Conservation (phyloP, 2,888 invertebrate genomes). For the Hyposoter didymator region DNA sequence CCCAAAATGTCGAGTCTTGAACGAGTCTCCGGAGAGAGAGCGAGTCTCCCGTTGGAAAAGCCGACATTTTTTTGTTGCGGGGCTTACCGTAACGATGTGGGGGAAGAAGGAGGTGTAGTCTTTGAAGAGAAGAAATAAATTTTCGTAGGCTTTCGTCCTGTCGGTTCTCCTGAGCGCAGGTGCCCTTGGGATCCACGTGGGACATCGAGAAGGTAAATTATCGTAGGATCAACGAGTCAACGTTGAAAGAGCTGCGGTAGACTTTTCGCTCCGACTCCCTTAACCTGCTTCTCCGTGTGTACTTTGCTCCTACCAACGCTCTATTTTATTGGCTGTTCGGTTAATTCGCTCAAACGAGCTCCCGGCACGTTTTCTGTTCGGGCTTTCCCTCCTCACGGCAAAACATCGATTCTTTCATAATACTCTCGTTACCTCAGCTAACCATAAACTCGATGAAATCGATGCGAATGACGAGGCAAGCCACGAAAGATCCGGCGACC, state of each 20-base stretch:
- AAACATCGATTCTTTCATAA: background rate
- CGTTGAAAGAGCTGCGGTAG: background rate
- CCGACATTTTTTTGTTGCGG: conserved; percentile 17
- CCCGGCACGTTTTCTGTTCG: conserved; percentile 40
- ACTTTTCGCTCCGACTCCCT: background rate
- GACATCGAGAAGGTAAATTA: conserved; percentile 63
- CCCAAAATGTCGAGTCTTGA: conserved; percentile 20
- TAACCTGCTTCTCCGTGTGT: background rate
- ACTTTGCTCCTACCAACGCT: background rate
- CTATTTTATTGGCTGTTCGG: conserved; percentile 26
- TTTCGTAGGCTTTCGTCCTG: conserved; percentile 47
- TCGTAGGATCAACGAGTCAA: conserved; percentile 51
- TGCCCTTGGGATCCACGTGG: conserved; percentile 47
- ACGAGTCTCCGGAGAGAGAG: background rate
- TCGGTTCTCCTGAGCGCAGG: conserved; percentile 44
- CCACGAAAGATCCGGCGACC: conserved; percentile 3
- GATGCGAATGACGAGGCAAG: background rate
- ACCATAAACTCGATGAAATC: conserved; percentile 13
- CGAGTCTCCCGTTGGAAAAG: background rate
- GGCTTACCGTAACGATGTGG: conserved; percentile 13
- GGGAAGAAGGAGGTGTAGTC: background rate
- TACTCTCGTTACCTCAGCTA: conserved; percentile 10
- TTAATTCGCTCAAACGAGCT: conserved; percentile 45
- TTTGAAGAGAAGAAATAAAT: conserved; percentile 10
- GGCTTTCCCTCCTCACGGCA: background rate